Conservation (phyloP, 2,888 invertebrate species). For the Acronicta alni region DNA sequence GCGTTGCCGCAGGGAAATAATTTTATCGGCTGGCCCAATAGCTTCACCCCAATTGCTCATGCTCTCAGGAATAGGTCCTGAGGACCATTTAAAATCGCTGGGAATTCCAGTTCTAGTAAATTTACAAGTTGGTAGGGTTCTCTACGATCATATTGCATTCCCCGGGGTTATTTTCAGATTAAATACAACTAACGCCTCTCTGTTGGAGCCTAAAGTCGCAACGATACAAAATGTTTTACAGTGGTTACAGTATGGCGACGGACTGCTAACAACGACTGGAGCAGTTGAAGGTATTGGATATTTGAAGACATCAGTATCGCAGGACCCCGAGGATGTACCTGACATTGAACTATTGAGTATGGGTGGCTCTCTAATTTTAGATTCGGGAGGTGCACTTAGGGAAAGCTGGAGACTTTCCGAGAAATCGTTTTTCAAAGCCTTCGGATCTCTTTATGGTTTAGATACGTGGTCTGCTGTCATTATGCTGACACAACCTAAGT, state of each 20-base stretch:
- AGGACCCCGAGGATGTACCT: slow-evolving; percentile 88
- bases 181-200: slow-evolving; percentile 80
- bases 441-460: slow-evolving; percentile 84
- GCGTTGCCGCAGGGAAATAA: slow-evolving; percentile 93
- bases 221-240: slow-evolving; percentile 79
- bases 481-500: slow-evolving; percentile 93
- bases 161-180: slow-evolving; percentile 85
- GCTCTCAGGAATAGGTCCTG: slow-evolving; percentile 93
- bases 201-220: slow-evolving; percentile 80
- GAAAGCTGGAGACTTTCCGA: slow-evolving; percentile 89
- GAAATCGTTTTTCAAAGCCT: slow-evolving; percentile 88
- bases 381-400: slow-evolving; percentile 87
- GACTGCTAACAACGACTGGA: slow-evolving; percentile 90
- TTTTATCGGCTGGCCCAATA: slow-evolving; percentile 95
- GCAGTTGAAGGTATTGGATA: slow-evolving; percentile 92
- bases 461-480: slow-evolving; percentile 92
- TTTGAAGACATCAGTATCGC: slow-evolving; percentile 88
- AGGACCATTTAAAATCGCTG: slow-evolving; percentile 87
- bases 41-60: slow-evolving; percentile 97
- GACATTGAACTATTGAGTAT: slow-evolving; percentile 91
- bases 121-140: slow-evolving; percentile 91
- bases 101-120: slow-evolving; percentile 90
- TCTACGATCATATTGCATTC: slow-evolving; percentile 91
- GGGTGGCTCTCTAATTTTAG: slow-evolving; percentile 90
- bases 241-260: slow-evolving; percentile 86